Evolutionary conservation across 2,888 invertebrate species (phyloP).

Genomic region (Tuberolachnus salignus): DNA sequence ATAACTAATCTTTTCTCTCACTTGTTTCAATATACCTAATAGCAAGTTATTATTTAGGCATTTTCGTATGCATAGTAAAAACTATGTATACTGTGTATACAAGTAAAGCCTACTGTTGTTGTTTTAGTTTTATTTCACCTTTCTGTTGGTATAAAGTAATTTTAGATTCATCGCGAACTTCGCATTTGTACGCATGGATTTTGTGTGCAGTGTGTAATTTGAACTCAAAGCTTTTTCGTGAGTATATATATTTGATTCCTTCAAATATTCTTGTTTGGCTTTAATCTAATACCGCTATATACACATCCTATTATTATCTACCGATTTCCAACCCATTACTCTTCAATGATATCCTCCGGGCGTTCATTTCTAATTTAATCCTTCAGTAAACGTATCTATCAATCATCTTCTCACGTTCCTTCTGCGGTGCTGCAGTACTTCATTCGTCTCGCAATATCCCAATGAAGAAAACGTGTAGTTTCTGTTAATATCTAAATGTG

Average conservation of each 20-base stretch:
- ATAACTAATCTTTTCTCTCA: too few species aligned
- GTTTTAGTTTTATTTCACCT: neutral
- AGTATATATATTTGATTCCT: conserved; percentile 7
- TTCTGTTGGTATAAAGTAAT: neutral
- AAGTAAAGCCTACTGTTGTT: too few species aligned
- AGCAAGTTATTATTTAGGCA: too few species aligned
- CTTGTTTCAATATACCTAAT: too few species aligned
- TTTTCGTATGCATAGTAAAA: too few species aligned
- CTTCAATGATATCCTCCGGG: conserved; percentile 22
- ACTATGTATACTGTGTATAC: too few species aligned
- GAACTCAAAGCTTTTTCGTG: neutral
- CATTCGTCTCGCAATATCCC: neutral
- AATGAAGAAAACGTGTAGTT: conserved; percentile 10
- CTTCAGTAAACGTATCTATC: conserved; percentile 41
- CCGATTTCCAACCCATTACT: conserved; percentile 38
- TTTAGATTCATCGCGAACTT: neutral
- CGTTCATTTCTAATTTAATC: conserved; percentile 41
- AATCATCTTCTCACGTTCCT: conserved; percentile 27
- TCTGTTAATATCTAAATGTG: conserved; percentile 15
- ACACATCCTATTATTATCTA: conserved; percentile 35
- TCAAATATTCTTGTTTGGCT: conserved; percentile 18
- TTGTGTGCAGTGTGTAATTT: neutral
- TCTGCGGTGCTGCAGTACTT: too few species aligned
- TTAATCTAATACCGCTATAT: conserved; percentile 17
- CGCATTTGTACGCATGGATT: neutral